Conservation (phyloP, 1,140 invertebrate genomes). For the Sipha flava region DNA sequence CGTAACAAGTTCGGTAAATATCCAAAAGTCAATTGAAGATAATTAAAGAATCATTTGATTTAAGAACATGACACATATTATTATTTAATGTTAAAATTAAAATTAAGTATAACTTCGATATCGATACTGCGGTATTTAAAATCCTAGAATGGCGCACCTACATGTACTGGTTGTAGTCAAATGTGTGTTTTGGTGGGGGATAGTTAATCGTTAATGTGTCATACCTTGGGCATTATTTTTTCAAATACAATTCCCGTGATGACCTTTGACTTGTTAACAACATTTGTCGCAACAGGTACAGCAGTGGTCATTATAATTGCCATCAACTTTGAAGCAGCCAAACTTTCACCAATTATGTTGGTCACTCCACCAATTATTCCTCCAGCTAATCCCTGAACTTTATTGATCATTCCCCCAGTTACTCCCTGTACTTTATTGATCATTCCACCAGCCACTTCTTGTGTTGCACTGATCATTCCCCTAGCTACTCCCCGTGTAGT, state of each 20-base stretch:
- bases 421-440: not conserved
- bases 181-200: not conserved
- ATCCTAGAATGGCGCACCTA: no score
- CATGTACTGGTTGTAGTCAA: not conserved
- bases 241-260: not conserved
- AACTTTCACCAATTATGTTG: not conserved
- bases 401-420: not conserved
- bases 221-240: not conserved
- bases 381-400: not conserved
- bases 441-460: not conserved
- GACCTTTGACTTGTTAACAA: not conserved
- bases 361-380: not conserved
- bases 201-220: not conserved
- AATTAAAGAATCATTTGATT: no score
- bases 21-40: no score
- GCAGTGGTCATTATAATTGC: not conserved
- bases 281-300: not conserved
- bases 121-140: not conserved
- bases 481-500: no score
- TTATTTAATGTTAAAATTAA: no score
- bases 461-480: not conserved
- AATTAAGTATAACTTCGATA: no score
- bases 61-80: no score
- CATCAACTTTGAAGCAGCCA: not conserved
- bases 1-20: no score